These are phyloP conservation scores for Ylistrum balloti DNA, from an alignment of 1,140 invertebrate genomes.

Conservation along the genomic window DNA sequence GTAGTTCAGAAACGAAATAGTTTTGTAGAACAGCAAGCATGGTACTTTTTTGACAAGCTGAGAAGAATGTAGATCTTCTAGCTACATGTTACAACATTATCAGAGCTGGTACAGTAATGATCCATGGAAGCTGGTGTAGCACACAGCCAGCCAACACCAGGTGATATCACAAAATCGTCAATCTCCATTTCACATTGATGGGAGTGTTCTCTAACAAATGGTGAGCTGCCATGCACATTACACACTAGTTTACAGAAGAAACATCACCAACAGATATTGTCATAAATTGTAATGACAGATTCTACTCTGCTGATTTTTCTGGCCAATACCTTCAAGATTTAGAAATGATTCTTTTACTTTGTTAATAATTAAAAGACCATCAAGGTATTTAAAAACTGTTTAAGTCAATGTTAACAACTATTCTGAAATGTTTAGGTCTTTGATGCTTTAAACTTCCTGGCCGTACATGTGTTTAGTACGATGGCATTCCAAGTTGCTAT, in stretches of 20 bases:
- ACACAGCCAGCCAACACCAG: not conserved
- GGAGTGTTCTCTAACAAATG: not conserved
- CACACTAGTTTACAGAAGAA: not conserved
- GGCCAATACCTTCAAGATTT: not conserved
- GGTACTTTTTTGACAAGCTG: not conserved
- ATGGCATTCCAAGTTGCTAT: too few relatives aligned
- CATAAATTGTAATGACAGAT: not conserved
- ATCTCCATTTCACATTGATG: constrained; percentile 9
- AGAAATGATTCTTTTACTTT: not conserved
- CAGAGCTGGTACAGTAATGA: not conserved
- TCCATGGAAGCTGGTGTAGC: not conserved
- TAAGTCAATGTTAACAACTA: too few relatives aligned
- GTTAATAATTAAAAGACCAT: not conserved
- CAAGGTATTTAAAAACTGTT: too few relatives aligned
- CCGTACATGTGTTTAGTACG: too few relatives aligned
- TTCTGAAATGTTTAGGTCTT: too few relatives aligned
- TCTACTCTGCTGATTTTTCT: not conserved
- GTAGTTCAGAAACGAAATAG: not conserved
- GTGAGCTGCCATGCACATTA: constrained; percentile 17
- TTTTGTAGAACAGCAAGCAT: not conserved
- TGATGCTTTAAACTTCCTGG: too few relatives aligned
- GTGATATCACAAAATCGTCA: constrained; percentile 38
- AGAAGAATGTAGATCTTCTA: not conserved
- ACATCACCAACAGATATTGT: not conserved
- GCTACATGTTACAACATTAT: not conserved